phyloP scores from a whole-genome alignment of 92 coral and sea anemone species.

The Epizoanthus fatuus region DNA sequence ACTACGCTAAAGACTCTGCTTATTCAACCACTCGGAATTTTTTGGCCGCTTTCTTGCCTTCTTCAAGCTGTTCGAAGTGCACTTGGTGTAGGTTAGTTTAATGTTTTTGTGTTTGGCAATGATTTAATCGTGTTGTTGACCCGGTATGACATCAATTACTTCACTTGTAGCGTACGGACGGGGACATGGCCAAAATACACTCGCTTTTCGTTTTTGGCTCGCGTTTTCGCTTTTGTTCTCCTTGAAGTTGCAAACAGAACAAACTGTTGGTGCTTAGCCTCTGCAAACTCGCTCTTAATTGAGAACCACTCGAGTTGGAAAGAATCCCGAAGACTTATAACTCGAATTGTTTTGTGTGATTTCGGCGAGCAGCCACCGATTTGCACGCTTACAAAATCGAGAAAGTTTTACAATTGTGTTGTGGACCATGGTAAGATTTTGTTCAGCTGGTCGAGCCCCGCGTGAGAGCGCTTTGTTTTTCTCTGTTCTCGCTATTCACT shows the following conservation, averaged over 20 bases:
- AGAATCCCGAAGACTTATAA: conserved; percentile 67
- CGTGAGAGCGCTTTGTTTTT: conserved; percentile 81
- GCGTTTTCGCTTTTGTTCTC: conserved; percentile 95
- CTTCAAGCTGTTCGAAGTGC: conserved; percentile 84
- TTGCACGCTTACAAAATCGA: conserved; percentile 99
- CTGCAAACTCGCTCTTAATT: conserved; percentile 63
- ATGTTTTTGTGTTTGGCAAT: conserved; percentile 92
- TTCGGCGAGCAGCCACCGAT: conserved; percentile 95
- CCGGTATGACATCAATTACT: conserved; percentile 97
- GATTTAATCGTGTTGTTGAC: conserved; percentile 96
- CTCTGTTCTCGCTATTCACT: conserved; percentile 37
- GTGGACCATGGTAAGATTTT: conserved; percentile 67
- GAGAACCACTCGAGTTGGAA: conserved; percentile 70
- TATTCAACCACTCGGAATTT: conserved; percentile 93
- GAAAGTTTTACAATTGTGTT: conserved; percentile 71
- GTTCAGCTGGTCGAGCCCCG: conserved; percentile 83
- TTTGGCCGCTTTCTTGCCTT: conserved; percentile 76
- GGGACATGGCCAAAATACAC: conserved; percentile 92
- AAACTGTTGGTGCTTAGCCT: conserved; percentile 77
- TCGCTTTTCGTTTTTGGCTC: conserved; percentile 80
- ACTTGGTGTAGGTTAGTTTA: conserved; percentile 98
- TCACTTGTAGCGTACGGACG: conserved; percentile 95
- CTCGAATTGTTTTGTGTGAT: conserved; percentile 90
- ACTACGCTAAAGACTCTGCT: conserved; percentile 91
- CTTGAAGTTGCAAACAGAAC: conserved; percentile 94